Conservation (phyloP, 2,888 invertebrate genomes). For the Cantharis rufa region DNA sequence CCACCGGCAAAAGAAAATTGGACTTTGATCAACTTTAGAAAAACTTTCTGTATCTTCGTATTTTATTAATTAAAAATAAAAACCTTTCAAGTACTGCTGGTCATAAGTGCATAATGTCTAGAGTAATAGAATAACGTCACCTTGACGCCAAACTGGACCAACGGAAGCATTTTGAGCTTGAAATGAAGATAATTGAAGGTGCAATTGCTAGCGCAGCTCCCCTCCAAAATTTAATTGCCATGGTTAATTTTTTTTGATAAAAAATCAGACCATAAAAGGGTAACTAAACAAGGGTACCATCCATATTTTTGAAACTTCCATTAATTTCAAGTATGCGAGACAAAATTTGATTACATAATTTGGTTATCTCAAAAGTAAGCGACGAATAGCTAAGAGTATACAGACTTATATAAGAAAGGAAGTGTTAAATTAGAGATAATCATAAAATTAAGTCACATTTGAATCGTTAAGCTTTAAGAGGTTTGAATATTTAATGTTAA, state of each 20-base stretch:
- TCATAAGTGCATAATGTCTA: neutral
- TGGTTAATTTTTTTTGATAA: neutral
- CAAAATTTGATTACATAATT: neutral
- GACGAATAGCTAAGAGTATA: neutral
- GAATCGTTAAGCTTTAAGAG: conserved; percentile 10
- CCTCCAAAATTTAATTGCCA: neutral
- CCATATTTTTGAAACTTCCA: neutral
- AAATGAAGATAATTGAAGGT: conserved; percentile 19
- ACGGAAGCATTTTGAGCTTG: conserved; percentile 24
- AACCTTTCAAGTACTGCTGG: conserved; percentile 4
- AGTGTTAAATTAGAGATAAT: conserved; percentile 25
- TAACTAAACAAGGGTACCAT: no score
- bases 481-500: neutral
- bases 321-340: neutral
- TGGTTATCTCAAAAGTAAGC: neutral
- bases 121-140: conserved; percentile 20
- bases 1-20: no score
- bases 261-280: neutral
- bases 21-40: no score
- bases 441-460: conserved; percentile 22
- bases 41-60: no score
- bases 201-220: neutral
- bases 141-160: conserved; percentile 30
- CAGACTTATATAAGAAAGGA: conserved; percentile 18
- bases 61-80: no score